Evolutionary conservation across 2,113 vertebrate species (phyloP), one percentile per base, ranked within the genome.

Genomic region (Microcebus griseorufus): DNA sequence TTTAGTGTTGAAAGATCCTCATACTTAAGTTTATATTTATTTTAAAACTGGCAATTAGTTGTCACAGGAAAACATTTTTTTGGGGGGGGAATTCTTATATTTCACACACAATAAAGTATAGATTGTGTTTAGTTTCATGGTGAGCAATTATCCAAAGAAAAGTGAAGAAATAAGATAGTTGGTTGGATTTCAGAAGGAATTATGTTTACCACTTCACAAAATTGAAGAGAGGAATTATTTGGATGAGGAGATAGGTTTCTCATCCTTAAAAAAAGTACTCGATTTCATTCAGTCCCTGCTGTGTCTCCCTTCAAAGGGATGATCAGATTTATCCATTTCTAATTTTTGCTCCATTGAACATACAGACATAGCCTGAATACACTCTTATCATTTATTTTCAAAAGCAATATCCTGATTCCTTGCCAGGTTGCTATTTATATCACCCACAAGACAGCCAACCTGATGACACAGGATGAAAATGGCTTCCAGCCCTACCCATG

Each of bases 381-480:
- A 64, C 13, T 8, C 17, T 45, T 82, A 42, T 34, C 48, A 34
- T 94, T 97, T 82, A 85, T 96, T 92, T 96, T 93, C 72, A 25
- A 67, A 92, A 75, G 62, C 78, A 27, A 83, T 67, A 86, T 10
- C 32, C n/a, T 32, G 37, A 17, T 45, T 18, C n/a, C 55, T 25
- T 83, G 42, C 51, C 37, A 79, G 93, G 78, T 90, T 93, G 64
- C 69, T 90, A 86, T n/a, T 20, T 89, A 45, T 25, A 32, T 48
- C 87, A 48, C 23, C 62, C 25, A 39, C 72, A 90, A 96, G 64
- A 18, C 25, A 69, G 34, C 5, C 69, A 95, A 81, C 34, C 78
- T 32, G 79, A 88, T 76, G 88, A 88, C 65, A 39, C 51, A 81
- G 67, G 8, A 32, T 91, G 79, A 60, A 25, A 88, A 34, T 85